phyloP scores from a whole-genome alignment of 2,797 vertebrate genomes.

The Melanotaenia trifasciata region DNA sequence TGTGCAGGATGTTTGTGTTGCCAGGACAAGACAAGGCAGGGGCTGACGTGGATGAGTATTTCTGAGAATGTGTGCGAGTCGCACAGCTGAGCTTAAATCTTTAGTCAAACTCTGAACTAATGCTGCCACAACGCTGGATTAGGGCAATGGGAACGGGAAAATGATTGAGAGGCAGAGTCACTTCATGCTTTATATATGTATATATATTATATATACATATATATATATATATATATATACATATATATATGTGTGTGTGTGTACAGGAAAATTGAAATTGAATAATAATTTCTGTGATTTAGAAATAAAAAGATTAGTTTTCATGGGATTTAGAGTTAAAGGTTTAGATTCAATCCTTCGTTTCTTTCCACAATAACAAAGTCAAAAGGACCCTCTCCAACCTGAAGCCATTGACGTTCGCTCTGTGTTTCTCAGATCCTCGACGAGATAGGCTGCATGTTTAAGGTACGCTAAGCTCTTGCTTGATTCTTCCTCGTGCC shows the following conservation, averaged over 20 bases:
- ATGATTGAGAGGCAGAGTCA: constrained; percentile 61
- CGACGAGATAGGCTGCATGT: constrained; percentile 70
- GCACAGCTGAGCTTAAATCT: constrained; percentile 93
- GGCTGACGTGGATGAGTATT: constrained; percentile 42
- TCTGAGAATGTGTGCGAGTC: constrained; percentile 86
- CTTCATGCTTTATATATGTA: constrained; percentile 44
- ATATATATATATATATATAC: too few relatives aligned
- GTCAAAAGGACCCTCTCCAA: constrained; percentile 20
- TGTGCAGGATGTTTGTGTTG: constrained; percentile 95
- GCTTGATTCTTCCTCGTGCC: constrained; percentile 75
- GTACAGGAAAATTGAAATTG: too few relatives aligned
- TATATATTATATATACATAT: too few relatives aligned
- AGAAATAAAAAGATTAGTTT: too few relatives aligned
- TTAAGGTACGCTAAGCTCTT: constrained; percentile 76
- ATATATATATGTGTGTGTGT: too few relatives aligned
- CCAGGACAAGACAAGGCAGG: constrained; percentile 82
- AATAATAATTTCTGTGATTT: too few relatives aligned
- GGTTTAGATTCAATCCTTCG: constrained; percentile 43
- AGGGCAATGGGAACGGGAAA: constrained; percentile 75
- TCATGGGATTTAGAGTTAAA: constrained; percentile 48
- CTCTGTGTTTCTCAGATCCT: constrained; percentile 54
- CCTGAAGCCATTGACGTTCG: constrained; percentile 53
- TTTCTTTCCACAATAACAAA: constrained; percentile 42
- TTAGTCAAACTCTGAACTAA: constrained; percentile 91
- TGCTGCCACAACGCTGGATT: constrained; percentile 85